Conservation (phyloP, 2,888 invertebrate species). For the Salticus scenicus region DNA sequence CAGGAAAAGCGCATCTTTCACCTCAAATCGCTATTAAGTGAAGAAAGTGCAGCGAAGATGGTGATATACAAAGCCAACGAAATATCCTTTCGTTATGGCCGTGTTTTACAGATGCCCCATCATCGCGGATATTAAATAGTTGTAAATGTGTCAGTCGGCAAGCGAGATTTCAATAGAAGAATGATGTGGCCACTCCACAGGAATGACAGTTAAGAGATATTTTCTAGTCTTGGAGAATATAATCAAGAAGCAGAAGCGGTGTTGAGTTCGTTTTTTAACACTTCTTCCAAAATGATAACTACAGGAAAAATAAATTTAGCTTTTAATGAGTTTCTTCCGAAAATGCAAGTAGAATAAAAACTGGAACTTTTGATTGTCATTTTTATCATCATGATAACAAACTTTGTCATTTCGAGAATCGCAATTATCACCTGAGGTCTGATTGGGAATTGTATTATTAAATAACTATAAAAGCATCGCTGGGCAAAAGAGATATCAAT, state of each 20-base stretch:
- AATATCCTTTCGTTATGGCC: neutral
- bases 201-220: neutral
- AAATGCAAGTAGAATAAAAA: too few relatives aligned
- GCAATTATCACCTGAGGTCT: too few relatives aligned
- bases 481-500: neutral
- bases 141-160: constrained; percentile 15
- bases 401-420: too few relatives aligned
- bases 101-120: neutral
- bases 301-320: too few relatives aligned
- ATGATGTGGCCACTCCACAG: neutral
- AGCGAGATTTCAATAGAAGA: neutral
- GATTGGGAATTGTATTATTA: too few relatives aligned
- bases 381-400: too few relatives aligned
- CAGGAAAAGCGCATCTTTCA: constrained; percentile 12
- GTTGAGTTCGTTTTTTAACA: too few relatives aligned
- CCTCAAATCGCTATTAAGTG: constrained; percentile 5
- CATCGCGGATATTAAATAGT: constrained; percentile 10
- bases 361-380: too few relatives aligned
- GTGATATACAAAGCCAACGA: neutral
- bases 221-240: too few relatives aligned
- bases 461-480: neutral
- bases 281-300: too few relatives aligned
- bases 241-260: too few relatives aligned
- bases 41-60: neutral
- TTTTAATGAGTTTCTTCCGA: too few relatives aligned